Evolutionary conservation across 2,797 vertebrate species (phyloP), one percentile per base, ranked within the genome.

Genomic region (Bryconaethiops microstoma): DNA sequence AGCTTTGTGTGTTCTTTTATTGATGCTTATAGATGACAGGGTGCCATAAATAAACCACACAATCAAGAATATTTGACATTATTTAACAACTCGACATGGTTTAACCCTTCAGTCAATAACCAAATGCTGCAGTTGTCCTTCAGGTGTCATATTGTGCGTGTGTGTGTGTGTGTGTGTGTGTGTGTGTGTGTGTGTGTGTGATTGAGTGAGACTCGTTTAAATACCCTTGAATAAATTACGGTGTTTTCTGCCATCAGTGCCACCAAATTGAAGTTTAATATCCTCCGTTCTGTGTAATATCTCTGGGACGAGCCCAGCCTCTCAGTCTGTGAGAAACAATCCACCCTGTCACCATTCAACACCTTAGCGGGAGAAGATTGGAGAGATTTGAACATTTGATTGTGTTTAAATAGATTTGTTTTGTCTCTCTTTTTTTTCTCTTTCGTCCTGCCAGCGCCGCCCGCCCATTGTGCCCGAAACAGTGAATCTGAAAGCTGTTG

Each of bases 361-460:
- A 91, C 88, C 88, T 91, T 85, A 72, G 86, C 91, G 84, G 89
- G 86, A 83, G 88, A 87, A 92, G 92, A 92, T 94, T 90, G 91
- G 88, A 89, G 89, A 92, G 90, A 93, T 94, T 92, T 90, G 89
- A 92, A 42, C 45, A 79, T 72, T 39, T 55, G 77, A 71, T 92
- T 93, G 90, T 87, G 90, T 87, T 89, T 89, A 92, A 92, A 92
- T 92, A 92, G 87, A 92, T 93, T 92, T 91, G 86, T 7, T 29
- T 42, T 90, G 40, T 23, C 4, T 7, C 7, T 17, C 19, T 42
- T 72, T 55, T 52, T 71, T 12, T 21, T 13, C 12, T 9, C n/a
- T 23, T 23, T 52, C 48, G 23, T 71, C 48, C 48, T 39, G 70
- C 68, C 68, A 70, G 67, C 23, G 2, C 68, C 25, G 45, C 35